Base-by-base conservation (phyloP, 2,888 invertebrate genomes). In the Leucoptera coffeella region DNA sequence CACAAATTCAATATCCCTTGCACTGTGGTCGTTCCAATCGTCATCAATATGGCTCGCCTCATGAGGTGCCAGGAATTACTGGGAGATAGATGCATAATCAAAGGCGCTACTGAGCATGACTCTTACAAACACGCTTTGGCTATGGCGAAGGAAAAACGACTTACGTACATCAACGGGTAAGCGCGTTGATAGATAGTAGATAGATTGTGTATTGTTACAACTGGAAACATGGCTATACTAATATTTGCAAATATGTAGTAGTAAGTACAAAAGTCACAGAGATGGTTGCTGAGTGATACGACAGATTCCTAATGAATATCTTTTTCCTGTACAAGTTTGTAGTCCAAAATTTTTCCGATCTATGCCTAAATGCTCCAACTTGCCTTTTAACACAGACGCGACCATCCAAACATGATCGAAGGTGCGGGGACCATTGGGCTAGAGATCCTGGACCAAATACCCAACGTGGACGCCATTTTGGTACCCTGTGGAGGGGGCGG, bases 401-500 rank as follows among this genome's bases (percentile, higher is more conserved):
- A 96, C 54, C 91, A 95, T 51, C 93, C 94, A 0, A 78, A 92
- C 44, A 83, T 95, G 22, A 80, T 96, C 59, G 91, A 93, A 26
- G 95, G 95, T 0, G 93, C 94, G 55, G 95, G 95, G 2, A 90
- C 94, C 1, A 75, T 90, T 43, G 95, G 91, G n/a, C 61, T 95
- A 38, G 95, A 96, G 58, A 87, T 95, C 27, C 54, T 91, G 12
- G 93, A 95, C 41, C 89, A 95, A 56, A 82, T 93, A 1, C 77
- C 82, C 1, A 71, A 82, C 27, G 77, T 90, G 4, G 94, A 96
- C 51, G 93, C 93, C 0, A 78, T 94, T 24, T 62, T 96, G 5
- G 77, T 94, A 2, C 94, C 95, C 0, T 85, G 91, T 1, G 95
- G 95, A 1, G 95, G 94, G 3, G 92, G 86, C n/a, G 92, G 95